Evolutionary conservation across 2,797 vertebrate genomes (phyloP).

Genomic region (Hylomyscus alleni): DNA sequence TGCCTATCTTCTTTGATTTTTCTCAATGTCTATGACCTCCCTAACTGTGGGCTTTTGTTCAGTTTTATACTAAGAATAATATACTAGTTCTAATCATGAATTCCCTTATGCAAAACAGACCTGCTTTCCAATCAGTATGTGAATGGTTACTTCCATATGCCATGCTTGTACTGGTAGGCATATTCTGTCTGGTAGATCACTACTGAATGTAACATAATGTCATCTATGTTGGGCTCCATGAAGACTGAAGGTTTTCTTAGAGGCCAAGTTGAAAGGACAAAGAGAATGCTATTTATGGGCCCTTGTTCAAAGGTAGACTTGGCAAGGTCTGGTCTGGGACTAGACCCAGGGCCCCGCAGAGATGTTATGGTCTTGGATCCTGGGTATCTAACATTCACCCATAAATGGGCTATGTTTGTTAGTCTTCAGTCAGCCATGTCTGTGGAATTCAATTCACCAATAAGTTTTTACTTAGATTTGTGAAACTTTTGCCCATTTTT

Average conservation of each 20-base stretch:
- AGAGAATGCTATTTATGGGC: background rate
- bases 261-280: background rate
- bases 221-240: background rate
- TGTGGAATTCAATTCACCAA: background rate
- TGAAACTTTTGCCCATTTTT: background rate
- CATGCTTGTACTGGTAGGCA: background rate
- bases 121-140: background rate
- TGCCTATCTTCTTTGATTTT: background rate
- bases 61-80: background rate
- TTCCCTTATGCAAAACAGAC: background rate
- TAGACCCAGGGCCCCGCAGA: background rate
- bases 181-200: background rate
- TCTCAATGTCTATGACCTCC: background rate
- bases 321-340: background rate
- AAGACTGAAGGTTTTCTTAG: background rate
- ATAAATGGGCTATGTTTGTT: background rate
- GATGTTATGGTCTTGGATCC: background rate
- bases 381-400: background rate
- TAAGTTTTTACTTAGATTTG: background rate
- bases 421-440: background rate
- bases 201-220: background rate
- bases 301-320: background rate
- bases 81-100: background rate
- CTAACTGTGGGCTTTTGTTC: background rate
- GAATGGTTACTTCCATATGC: background rate